Base-by-base conservation (phyloP, 1,140 invertebrate genomes). In the Monomorium pharaonis region DNA sequence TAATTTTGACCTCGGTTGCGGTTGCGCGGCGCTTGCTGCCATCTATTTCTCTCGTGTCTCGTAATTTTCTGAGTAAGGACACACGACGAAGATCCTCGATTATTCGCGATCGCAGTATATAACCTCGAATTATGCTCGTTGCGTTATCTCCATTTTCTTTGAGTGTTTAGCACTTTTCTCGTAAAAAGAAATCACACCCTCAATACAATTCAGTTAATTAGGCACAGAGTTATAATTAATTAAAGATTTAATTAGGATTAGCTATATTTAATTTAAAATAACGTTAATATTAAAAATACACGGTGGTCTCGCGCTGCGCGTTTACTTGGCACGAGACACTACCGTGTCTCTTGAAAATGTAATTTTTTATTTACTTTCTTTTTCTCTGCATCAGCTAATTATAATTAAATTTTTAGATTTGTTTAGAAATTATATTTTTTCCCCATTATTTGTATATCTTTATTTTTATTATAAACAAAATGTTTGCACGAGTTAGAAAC, bases 31-130 rank as follows among this genome's bases (percentile, higher is more conserved):
- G 62, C 69, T 85, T 58, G 44, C 58, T 60, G 63, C 62, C 65
- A 91, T 91, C 86, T 84, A 88, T 87, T 92, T 88, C 86, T 76
- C 44, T 86, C 84, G 76, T 87, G 85, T 91, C 85, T 88, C 83
- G 86, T 90, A 88, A 92, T 91, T 91, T 84, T 84, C 60, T 47
- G 12, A 60, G 60, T 24, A 54, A 70, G 58, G 58, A 80, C 30
- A 49, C 10, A 18, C 83, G 85, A 70, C 62, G 63, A 74, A 37
- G 27, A 69, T 67, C 30, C 69, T 69, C 54, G 62, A 88, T 65
- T 83, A 60, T 74, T 77, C 69, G 18, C 69, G 49, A 86, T 77
- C 58, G 60, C 16, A 16, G 4, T 21, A 56, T 30, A n/a, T n/a
- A 14, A 24, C 21, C 27, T n/a, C 54, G 24, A 69, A 72, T 86